Base-by-base conservation (phyloP, 2,888 invertebrate species). In the Melinaea menophilus region DNA sequence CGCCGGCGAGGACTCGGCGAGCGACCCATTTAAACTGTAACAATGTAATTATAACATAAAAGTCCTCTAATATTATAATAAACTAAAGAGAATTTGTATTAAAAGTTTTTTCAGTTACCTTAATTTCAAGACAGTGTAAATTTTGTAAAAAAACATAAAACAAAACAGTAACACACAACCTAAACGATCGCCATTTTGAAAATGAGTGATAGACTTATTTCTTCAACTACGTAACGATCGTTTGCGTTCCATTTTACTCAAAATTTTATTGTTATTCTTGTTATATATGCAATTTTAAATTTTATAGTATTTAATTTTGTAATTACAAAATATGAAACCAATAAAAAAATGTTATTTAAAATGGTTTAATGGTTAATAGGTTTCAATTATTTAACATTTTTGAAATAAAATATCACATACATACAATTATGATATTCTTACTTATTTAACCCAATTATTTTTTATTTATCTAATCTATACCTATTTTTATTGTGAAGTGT, bases 1-100 rank as follows among this genome's bases (percentile, higher is more conserved):
- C 89, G 87, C 74, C 90, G 87, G 72, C 87, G 82, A 68, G 91
- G 91, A 76, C 91, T 91, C 64, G 90, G 91, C 76, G 91, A 88
- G 69, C 90, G 85, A 72, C 88, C 91, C 91, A 90, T 91, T 73
- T 77, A 79, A 77, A 77, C 79, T 74, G 63, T 22, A 48, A 66
- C 59, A 58, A 63, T 58, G 47, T 69, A 58, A 71, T 68, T 62
- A 31, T 51, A 51, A 51, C 46, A 62, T 66, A 61, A 66, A 56
- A 47, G 63, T 41, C 61, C 64, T 56, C 22, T 63, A 64, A 56
- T 64, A 59, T 61, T 46, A 2, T 9, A 56, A 45, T 35, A 58
- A 31, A 35, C 41, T 47, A 22, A 55, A 11, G 41, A 41, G 11
- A 5, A 2, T n/a, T 5, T 13, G 5, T 13, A 47, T 51, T 56